Percentiles rank a stretch among this genome's conserved stretches.
Evolutionary conservation across 2,113 vertebrate genomes (phyloP).

Genomic region (Neolamprologus sp.): DNA sequence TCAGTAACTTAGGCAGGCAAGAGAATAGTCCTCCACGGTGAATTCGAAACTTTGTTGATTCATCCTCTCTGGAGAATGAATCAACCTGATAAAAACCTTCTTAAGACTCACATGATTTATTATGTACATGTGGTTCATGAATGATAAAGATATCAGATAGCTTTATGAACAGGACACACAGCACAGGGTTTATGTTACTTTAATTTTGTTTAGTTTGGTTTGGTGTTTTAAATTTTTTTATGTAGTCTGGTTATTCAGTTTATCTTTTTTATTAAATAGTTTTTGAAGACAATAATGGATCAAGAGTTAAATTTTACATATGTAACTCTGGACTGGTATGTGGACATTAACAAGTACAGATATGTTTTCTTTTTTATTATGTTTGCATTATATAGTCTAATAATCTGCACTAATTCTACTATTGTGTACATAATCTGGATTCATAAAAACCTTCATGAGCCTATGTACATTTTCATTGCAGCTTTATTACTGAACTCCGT

Average conservation of each 20-base stretch:
- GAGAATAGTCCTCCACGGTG: neutral
- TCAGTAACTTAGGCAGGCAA: neutral
- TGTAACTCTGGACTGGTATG: neutral
- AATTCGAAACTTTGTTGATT: neutral
- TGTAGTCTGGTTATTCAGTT: neutral
- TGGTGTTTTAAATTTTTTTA: neutral
- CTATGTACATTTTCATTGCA: neutral
- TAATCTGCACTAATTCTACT: neutral
- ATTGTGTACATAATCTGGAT: neutral
- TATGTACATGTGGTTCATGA: neutral
- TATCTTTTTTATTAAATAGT: neutral
- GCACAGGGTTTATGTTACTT: neutral
- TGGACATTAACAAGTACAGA: neutral
- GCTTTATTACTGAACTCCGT: neutral
- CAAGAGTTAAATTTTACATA: neutral
- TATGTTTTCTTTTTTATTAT: neutral
- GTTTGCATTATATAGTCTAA: neutral
- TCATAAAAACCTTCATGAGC: neutral
- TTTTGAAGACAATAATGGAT: neutral
- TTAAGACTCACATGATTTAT: neutral
- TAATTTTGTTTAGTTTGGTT: neutral
- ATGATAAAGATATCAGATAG: neutral
- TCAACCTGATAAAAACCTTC: neutral
- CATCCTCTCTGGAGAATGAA: neutral
- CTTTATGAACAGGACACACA: neutral